Evolutionary conservation across 2,888 invertebrate genomes (phyloP).

Genomic region (Caenorhabditis japonica): DNA sequence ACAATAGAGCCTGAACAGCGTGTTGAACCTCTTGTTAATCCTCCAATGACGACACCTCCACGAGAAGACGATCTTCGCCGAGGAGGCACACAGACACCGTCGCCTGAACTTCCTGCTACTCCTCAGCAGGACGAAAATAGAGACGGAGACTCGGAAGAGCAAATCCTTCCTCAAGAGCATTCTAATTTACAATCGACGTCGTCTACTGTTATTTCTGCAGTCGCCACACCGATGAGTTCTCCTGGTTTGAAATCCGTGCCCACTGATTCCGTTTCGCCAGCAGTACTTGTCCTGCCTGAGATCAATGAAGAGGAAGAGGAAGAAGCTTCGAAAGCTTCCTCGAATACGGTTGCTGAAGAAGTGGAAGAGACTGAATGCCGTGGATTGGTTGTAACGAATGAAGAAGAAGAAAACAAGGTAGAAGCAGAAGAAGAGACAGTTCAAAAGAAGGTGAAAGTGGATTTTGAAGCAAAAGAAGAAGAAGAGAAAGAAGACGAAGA

Average conservation of each 20-base stretch:
- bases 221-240: constrained; percentile 13
- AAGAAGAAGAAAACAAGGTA: neutral
- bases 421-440: neutral
- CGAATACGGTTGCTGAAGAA: neutral
- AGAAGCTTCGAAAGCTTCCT: too few relatives aligned
- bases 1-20: too few relatives aligned
- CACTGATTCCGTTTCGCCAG: neutral
- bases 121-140: neutral
- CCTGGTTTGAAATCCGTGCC: neutral
- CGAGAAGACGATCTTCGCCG: neutral
- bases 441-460: neutral
- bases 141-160: neutral
- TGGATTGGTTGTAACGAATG: too few relatives aligned
- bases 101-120: neutral
- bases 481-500: neutral
- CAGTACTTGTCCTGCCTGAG: too few relatives aligned
- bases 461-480: neutral
- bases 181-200: constrained; percentile 6
- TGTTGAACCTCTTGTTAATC: too few relatives aligned
- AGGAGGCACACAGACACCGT: constrained; percentile 1
- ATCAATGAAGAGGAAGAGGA: too few relatives aligned
- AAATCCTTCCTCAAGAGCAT: neutral
- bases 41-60: too few relatives aligned
- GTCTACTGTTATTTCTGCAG: constrained; percentile 12
- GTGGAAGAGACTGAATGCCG: neutral